Conservation (phyloP, 1,140 invertebrate genomes). For the Chymomyza costata region DNA sequence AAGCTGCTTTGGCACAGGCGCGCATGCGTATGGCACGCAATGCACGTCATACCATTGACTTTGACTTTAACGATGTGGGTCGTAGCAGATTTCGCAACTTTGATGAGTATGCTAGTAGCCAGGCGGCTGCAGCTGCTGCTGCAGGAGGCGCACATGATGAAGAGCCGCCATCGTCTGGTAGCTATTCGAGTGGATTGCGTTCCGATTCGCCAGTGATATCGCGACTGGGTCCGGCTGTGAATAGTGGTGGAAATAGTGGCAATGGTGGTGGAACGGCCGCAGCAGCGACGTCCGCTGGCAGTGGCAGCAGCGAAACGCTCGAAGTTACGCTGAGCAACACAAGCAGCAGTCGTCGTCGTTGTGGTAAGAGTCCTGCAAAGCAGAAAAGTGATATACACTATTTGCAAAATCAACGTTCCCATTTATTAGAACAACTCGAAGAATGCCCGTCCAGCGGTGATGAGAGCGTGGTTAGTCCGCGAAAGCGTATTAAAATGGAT, state of each 20-base stretch:
- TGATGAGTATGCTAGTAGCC: constrained; percentile 81
- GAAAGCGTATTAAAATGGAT: constrained; percentile 81
- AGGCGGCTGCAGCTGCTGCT: constrained; percentile 9
- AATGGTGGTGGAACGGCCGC: constrained; percentile 14
- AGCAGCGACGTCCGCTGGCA: constrained; percentile 13
- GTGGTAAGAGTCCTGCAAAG: constrained; percentile 63
- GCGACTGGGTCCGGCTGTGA: constrained; percentile 53
- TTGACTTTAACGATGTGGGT: constrained; percentile 60
- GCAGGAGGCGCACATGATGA: constrained; percentile 79
- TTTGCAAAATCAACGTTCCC: constrained; percentile 83
- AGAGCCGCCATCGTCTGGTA: constrained; percentile 55
- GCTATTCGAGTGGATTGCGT: constrained; percentile 40
- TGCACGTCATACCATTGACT: constrained; percentile 66
- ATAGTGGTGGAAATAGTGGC: no score
- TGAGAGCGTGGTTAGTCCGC: constrained; percentile 80
- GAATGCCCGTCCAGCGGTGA: constrained; percentile 84
- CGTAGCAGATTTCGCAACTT: constrained; percentile 77
- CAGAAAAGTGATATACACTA: constrained; percentile 78
- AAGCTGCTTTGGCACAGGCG: constrained; percentile 59
- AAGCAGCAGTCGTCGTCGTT: constrained; percentile 57
- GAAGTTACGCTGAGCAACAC: constrained; percentile 40
- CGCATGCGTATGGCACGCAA: constrained; percentile 70
- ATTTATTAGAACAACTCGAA: constrained; percentile 83
- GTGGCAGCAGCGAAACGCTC: constrained; percentile 33
- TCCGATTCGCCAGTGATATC: constrained; percentile 69